These are phyloP conservation scores for Dermolepida albohirtum DNA, from an alignment of 2,888 invertebrate species.

Conservation along the genomic window DNA sequence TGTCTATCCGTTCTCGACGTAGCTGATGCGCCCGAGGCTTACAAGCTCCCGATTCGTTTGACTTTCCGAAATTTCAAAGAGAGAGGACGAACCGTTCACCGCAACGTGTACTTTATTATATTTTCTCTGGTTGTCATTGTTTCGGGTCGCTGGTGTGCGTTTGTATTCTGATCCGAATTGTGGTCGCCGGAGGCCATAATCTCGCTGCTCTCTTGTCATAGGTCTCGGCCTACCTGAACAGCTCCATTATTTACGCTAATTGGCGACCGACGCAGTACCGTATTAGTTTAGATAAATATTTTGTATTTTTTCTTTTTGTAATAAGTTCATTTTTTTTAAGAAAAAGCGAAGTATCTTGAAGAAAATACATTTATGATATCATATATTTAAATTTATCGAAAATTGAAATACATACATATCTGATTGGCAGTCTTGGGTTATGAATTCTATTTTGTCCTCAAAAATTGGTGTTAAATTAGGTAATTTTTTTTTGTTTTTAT, in stretches of 20 bases:
- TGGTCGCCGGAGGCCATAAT: constrained; percentile 53
- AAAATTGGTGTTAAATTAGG: too few species aligned
- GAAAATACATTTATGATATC: too few species aligned
- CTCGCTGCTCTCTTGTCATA: constrained; percentile 48
- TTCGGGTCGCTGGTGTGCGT: constrained; percentile 47
- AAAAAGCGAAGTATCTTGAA: too few species aligned
- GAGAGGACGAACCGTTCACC: constrained; percentile 48
- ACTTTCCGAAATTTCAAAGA: constrained; percentile 56
- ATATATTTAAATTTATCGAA: too few species aligned
- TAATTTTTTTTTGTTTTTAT: too few species aligned
- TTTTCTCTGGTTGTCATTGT: constrained; percentile 62
- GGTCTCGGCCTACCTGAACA: constrained; percentile 52
- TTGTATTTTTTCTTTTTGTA: too few species aligned
- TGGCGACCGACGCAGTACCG: constrained; percentile 48
- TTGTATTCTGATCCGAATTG: constrained; percentile 52
- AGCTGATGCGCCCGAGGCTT: constrained; percentile 45
- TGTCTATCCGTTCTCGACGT: constrained; percentile 16
- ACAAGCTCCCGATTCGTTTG: constrained; percentile 53
- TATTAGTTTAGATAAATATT: too few species aligned
- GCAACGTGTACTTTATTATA: constrained; percentile 52
- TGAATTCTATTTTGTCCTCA: too few species aligned
- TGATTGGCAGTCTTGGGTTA: too few species aligned
- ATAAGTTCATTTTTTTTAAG: too few species aligned
- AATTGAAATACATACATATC: too few species aligned
- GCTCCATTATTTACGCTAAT: constrained; percentile 62